These are phyloP conservation scores for Periophthalmus magnuspinnatus DNA, from an alignment of 2,797 vertebrate genomes.

Conservation along the genomic window DNA sequence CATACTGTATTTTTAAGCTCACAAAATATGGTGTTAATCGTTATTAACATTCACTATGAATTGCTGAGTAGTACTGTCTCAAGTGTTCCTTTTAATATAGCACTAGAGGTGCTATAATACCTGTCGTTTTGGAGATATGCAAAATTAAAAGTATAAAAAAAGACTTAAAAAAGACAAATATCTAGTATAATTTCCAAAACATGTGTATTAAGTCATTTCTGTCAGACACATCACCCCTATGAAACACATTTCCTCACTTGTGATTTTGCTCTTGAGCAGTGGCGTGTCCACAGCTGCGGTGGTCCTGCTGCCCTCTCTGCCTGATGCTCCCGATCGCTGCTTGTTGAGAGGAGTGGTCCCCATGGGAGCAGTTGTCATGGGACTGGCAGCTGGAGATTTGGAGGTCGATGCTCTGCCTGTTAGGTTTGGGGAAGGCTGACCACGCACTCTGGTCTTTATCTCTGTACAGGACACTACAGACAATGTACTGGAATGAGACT, in stretches of 20 bases:
- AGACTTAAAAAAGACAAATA: no score
- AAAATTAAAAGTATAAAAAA: no score
- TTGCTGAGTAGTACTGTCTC: no score
- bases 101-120: no score
- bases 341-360: slow-evolving; percentile 43
- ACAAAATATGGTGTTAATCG: neutral
- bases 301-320: slow-evolving; percentile 38
- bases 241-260: slow-evolving; percentile 30
- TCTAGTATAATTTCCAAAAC: no score
- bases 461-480: slow-evolving; percentile 39
- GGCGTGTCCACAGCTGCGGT: slow-evolving; percentile 23
- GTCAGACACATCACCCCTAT: neutral
- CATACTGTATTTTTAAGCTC: neutral
- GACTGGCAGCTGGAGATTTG: slow-evolving; percentile 47
- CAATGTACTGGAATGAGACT: slow-evolving; percentile 54
- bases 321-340: slow-evolving; percentile 33
- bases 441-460: slow-evolving; percentile 46
- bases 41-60: no score
- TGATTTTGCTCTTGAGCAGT: slow-evolving; percentile 40
- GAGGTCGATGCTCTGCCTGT: slow-evolving; percentile 30
- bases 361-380: slow-evolving; percentile 36
- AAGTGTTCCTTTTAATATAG: no score
- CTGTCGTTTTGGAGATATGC: no score
- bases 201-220: no score
- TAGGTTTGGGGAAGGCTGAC: slow-evolving; percentile 33